Conservation (phyloP, 2,113 vertebrate genomes). For the Morone saxatilis region DNA sequence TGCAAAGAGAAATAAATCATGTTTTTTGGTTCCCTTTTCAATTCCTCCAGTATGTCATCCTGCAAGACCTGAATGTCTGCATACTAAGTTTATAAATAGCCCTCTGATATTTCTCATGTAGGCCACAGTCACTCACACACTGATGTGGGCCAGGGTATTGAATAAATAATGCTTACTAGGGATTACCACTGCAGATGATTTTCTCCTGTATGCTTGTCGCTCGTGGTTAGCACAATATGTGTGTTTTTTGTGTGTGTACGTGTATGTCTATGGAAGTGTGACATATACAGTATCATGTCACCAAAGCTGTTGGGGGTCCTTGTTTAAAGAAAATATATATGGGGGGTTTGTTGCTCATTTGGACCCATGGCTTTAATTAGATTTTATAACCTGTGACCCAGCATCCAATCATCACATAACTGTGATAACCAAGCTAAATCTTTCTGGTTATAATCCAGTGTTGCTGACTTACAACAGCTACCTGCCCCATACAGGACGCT, state of each 20-base stretch:
- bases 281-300: conserved; percentile 25
- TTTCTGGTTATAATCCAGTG: conserved; percentile 17
- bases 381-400: conserved; percentile 13
- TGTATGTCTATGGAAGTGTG: neutral
- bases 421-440: conserved; percentile 13
- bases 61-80: conserved; percentile 45
- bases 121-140: conserved; percentile 70
- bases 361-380: conserved; percentile 42
- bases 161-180: conserved; percentile 82
- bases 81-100: conserved; percentile 77
- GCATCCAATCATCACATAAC: conserved; percentile 33
- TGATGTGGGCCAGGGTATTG: conserved; percentile 70
- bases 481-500: neutral
- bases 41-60: conserved; percentile 15
- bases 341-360: conserved; percentile 40
- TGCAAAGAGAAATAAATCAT: conserved; percentile 21
- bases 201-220: conserved; percentile 45
- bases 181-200: conserved; percentile 72
- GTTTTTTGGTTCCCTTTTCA: conserved; percentile 13
- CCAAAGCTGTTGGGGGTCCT: conserved; percentile 2
- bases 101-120: conserved; percentile 78
- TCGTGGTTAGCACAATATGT: conserved; percentile 31
- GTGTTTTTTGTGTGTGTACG: conserved; percentile 10
- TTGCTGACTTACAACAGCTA: neutral
- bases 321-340: conserved; percentile 24